Evolutionary conservation across 2,113 vertebrate species (phyloP), one percentile per base, ranked within the genome.

Genomic region (Pseudopipra pipra): DNA sequence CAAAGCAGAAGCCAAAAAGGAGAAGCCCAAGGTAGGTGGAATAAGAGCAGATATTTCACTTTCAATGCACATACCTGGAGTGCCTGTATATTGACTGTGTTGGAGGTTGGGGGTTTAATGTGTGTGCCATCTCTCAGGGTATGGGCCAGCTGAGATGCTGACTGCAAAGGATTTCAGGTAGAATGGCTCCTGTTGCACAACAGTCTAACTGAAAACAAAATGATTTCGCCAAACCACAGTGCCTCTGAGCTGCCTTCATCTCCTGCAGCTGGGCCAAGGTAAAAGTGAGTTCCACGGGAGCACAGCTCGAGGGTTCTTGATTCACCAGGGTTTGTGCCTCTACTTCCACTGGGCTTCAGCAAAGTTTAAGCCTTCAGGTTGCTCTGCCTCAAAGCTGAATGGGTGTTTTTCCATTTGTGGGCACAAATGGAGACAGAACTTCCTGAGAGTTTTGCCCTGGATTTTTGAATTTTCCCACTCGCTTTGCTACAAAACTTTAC

Each of bases 1-100:
- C 71, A 70, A 37, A 72, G 31, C 8, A 31, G 24, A 73, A 90
- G 14, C 49, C 25, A 27, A 27, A 51, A 15, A 13, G 47, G 47
- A 49, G 47, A 58, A 76, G 55, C 77, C 30, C 52, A 11, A 16
- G 21, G 33, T 59, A 12, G 22, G 35, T 44, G 35, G 23, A 24
- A 3, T 20, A 54, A 70, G 67, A 63, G 39, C 14, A 77, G 30
- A 6, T 58, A 46, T 35, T 88, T 88, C 33, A 20, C 2, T 39
- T 59, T 44, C 59, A 62, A 0, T 67, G 75, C 18, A 5, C 1
- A 1, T 43, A 1, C 41, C 33, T 68, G 71, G 10, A 25, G 11
- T 54, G 37, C 3, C 54, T 55, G 19, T 25, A 4, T 15, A 20
- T 1, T 31, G 37, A 27, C 7, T 33, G 7, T 19, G 4, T 12